Percentiles rank a stretch among this genome's conserved stretches.
Conservation (phyloP, 53 echinoderm and acorn worm genomes). For the Actinopyga echinites region DNA sequence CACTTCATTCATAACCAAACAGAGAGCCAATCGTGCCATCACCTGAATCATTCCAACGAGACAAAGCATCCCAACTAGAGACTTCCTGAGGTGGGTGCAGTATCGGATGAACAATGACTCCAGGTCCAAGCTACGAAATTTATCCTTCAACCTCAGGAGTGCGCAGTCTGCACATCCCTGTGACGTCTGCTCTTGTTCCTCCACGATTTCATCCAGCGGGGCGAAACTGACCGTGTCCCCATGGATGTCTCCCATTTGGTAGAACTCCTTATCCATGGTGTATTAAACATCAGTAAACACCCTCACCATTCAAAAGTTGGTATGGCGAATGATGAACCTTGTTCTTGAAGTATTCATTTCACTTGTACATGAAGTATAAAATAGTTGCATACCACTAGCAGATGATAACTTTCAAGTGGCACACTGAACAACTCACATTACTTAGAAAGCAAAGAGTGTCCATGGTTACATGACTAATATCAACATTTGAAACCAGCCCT, state of each 20-base stretch:
- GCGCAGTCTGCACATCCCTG: constrained; percentile 75
- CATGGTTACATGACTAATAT: too few species aligned
- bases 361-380: too few species aligned
- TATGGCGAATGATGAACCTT: too few species aligned
- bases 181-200: constrained; percentile 71
- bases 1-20: background rate
- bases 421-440: too few species aligned
- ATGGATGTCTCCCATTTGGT: constrained; percentile 86
- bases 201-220: constrained; percentile 80
- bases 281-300: background rate
- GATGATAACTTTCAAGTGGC: too few species aligned
- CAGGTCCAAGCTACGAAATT: constrained; percentile 81
- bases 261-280: constrained; percentile 69
- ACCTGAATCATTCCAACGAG: constrained; percentile 70
- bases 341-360: too few species aligned
- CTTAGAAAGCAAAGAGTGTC: too few species aligned
- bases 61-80: constrained; percentile 83
- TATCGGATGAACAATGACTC: constrained; percentile 84
- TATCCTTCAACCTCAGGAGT: constrained; percentile 63
- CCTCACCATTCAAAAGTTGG: too few species aligned
- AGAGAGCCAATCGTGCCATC: constrained; percentile 17
- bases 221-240: constrained; percentile 88
- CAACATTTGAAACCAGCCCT: too few species aligned
- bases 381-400: too few species aligned
- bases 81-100: constrained; percentile 76